A percentile compares a stretch with the other conserved stretches of the same genome.
These are phyloP conservation scores for Epizoanthus stellaris DNA, from an alignment of 92 coral and sea anemone genomes.

Conservation along the genomic window DNA sequence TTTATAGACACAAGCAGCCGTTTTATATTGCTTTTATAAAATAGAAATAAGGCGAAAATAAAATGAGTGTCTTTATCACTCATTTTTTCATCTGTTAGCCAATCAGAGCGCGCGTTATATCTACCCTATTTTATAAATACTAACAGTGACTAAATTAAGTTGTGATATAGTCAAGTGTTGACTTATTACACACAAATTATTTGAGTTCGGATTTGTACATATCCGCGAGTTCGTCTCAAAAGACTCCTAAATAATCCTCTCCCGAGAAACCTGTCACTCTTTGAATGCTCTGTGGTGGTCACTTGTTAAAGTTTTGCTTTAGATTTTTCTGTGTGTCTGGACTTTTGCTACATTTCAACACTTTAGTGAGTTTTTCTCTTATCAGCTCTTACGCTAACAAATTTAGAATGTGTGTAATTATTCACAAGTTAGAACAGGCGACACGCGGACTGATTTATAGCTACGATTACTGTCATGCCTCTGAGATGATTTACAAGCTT, in stretches of 20 bases:
- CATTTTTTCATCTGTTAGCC: too few relatives aligned
- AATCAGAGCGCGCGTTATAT: too few relatives aligned
- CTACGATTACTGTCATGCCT: too few relatives aligned
- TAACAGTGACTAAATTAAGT: background rate
- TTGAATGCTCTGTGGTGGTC: background rate
- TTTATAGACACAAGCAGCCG: too few relatives aligned
- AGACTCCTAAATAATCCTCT: background rate
- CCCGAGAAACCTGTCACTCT: background rate
- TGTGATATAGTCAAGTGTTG: background rate
- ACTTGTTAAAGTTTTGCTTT: background rate
- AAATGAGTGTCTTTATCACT: too few relatives aligned
- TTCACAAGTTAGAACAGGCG: background rate
- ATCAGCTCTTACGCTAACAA: too few relatives aligned
- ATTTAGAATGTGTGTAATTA: background rate
- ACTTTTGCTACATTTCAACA: background rate
- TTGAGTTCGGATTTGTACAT: background rate
- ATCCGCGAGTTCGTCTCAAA: background rate
- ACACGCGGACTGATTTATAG: too few relatives aligned
- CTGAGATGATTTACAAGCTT: too few relatives aligned
- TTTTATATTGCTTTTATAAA: too few relatives aligned
- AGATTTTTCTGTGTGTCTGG: background rate
- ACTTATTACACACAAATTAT: background rate
- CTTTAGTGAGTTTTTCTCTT: background rate
- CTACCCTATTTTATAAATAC: too few relatives aligned
- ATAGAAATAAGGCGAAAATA: too few relatives aligned